Percentiles rank a stretch among this genome's conserved stretches.
Conservation (phyloP, 2,113 vertebrate genomes). For the Syngnathoides biaculeatus region DNA sequence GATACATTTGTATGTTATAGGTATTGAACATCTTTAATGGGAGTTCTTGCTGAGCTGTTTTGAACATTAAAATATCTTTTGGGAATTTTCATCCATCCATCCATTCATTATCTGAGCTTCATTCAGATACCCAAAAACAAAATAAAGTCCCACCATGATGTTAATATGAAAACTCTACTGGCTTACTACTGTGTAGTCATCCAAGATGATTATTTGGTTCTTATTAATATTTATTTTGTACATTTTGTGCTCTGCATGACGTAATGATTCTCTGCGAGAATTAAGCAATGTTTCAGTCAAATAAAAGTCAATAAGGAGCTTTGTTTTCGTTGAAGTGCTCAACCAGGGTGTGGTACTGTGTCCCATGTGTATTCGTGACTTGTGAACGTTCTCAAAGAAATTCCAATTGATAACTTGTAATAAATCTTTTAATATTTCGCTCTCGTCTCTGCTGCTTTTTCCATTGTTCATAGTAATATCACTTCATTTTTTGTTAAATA, state of each 20-base stretch:
- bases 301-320: slow-evolving; percentile 33
- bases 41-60: slow-evolving; percentile 48
- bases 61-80: slow-evolving; percentile 38
- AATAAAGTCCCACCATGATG: slow-evolving; percentile 38
- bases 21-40: slow-evolving; percentile 60
- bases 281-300: slow-evolving; percentile 64
- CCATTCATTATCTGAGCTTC: too few species aligned
- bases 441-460: neutral
- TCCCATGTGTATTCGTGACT: slow-evolving; percentile 72
- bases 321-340: slow-evolving; percentile 49
- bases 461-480: neutral
- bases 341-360: slow-evolving; percentile 65
- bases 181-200: slow-evolving; percentile 82
- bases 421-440: slow-evolving; percentile 81
- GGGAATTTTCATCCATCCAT: slow-evolving; percentile 52
- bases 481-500: neutral
- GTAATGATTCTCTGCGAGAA: slow-evolving; percentile 91
- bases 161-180: slow-evolving; percentile 65
- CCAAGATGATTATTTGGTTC: slow-evolving; percentile 33
- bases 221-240: slow-evolving; percentile 72
- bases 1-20: slow-evolving; percentile 58
- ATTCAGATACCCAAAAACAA: slow-evolving; percentile 51
- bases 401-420: slow-evolving; percentile 72
- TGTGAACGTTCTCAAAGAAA: slow-evolving; percentile 75
- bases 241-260: slow-evolving; percentile 94